Percentiles rank a stretch among this genome's conserved stretches.
Evolutionary conservation across 2,888 invertebrate genomes (phyloP).

Genomic region (Volucella zonaria): DNA sequence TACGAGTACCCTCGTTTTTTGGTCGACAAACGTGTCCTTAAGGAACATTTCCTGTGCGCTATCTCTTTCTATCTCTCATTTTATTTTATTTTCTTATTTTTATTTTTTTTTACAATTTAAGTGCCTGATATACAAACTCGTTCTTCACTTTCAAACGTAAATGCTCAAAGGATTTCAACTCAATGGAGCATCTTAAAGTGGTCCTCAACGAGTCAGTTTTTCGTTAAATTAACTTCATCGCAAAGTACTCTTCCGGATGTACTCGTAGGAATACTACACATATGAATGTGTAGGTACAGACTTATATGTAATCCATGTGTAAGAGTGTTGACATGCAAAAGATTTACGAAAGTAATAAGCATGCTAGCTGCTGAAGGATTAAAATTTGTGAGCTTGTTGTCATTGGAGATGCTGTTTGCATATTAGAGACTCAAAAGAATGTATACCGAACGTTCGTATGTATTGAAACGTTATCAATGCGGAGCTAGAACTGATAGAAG

Average conservation of each 20-base stretch:
- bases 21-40: not conserved
- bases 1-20: not conserved
- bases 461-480: not conserved
- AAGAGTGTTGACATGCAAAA: conserved; percentile 19
- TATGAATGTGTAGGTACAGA: not conserved
- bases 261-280: conserved; percentile 5
- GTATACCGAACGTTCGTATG: not conserved
- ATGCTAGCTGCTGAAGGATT: conserved; percentile 47
- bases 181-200: conserved; percentile 44
- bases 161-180: conserved; percentile 56
- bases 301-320: not conserved
- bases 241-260: conserved; percentile 35
- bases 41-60: not conserved
- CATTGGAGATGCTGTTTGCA: conserved; percentile 27
- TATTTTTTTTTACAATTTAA: conserved; percentile 3
- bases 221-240: conserved; percentile 65
- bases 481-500: not conserved
- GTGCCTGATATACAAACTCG: not conserved
- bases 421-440: conserved; percentile 6
- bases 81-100: not conserved
- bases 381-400: conserved; percentile 25
- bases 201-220: conserved; percentile 59
- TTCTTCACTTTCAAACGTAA: conserved; percentile 25
- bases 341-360: conserved; percentile 56
- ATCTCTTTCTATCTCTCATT: too few relatives aligned